Evolutionary conservation across 2,888 invertebrate species (phyloP), one percentile per base, ranked within the genome.

Genomic region (Nineta flava): DNA sequence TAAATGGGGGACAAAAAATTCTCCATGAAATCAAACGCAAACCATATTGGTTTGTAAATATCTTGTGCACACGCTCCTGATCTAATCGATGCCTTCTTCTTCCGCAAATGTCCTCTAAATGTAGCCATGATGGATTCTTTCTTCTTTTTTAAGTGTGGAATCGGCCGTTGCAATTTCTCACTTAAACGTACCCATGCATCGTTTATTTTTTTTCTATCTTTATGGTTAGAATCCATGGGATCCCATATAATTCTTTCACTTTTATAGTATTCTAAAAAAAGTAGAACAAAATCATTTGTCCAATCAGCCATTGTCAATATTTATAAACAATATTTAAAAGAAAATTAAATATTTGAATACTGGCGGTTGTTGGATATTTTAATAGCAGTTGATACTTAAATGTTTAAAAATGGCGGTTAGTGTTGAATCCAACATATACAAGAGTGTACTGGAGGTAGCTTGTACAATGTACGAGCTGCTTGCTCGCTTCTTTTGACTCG

Each of bases 41-140:
- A 55, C 56, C 57, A 55, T 38, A 52, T 46, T 12, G 57, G 57
- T 15, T 52, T 51, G 47, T 52, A 54, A 21, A 55, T 46, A 17
- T 54, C 53, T 44, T 44, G 48, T 6, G 34, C 49, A 1, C 49
- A 53, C 10, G 54, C 51, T 17, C 55, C 54, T 16, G 51, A 53
- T 50, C 12, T 44, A 9, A 51, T 49, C 3, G 53, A 53, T 10
- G 52, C 53, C 41, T 52, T 54, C 38, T 53, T 52, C 48, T 50
- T 55, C 2, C 51, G 46, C 9, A 49, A 34, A 42, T 52, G 50
- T 1, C 34, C 38, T 13, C 55, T 46, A 48, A 52, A 56, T 16
- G 53, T 47, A 10, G 56, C 55, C 55, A 55, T 53, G 12, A 55
- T 32, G 9, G 53, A 55, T 10, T 55, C 52, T 41, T 51, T 55